A percentile compares a stretch with the other conserved stretches of the same genome.
Evolutionary conservation across 23 tunicate species (phyloP).

Genomic region (Pegea sp.): DNA sequence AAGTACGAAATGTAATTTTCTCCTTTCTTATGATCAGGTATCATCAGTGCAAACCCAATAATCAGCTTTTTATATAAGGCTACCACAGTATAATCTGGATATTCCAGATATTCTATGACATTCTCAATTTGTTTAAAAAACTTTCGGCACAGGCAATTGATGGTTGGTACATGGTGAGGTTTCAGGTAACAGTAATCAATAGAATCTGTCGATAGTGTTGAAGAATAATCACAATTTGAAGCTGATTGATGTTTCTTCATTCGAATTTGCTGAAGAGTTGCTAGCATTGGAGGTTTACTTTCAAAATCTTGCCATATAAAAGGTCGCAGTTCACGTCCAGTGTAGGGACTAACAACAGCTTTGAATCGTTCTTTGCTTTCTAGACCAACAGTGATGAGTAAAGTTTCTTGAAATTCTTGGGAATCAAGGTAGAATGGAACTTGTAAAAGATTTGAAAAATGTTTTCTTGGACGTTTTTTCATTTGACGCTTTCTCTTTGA

Average conservation of each 20-base stretch:
- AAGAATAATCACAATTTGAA: too few species aligned
- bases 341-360: too few species aligned
- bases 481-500: too few species aligned
- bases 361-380: too few species aligned
- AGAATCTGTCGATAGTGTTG: too few species aligned
- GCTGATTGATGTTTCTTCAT: too few species aligned
- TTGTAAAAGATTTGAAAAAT: too few species aligned
- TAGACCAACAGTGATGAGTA: too few species aligned
- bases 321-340: too few species aligned
- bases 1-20: slow-evolving; percentile 67
- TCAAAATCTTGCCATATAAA: slow-evolving; percentile 60
- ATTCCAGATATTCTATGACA: slow-evolving; percentile 56
- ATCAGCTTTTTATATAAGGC: slow-evolving; percentile 72
- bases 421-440: too few species aligned
- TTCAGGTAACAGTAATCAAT: slow-evolving; percentile 70
- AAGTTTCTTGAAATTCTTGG: too few species aligned
- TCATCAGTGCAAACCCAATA: slow-evolving; percentile 75
- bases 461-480: too few species aligned
- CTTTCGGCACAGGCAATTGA: slow-evolving; percentile 53
- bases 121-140: slow-evolving; percentile 79
- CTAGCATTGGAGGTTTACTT: slow-evolving; percentile 47
- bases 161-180: slow-evolving; percentile 51
- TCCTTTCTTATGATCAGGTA: slow-evolving; percentile 58
- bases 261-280: slow-evolving; percentile 38
- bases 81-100: slow-evolving; percentile 83